A percentile compares a stretch with the other conserved stretches of the same genome.
Conservation (phyloP, 2,888 invertebrate species). For the Mimas tiliae region DNA sequence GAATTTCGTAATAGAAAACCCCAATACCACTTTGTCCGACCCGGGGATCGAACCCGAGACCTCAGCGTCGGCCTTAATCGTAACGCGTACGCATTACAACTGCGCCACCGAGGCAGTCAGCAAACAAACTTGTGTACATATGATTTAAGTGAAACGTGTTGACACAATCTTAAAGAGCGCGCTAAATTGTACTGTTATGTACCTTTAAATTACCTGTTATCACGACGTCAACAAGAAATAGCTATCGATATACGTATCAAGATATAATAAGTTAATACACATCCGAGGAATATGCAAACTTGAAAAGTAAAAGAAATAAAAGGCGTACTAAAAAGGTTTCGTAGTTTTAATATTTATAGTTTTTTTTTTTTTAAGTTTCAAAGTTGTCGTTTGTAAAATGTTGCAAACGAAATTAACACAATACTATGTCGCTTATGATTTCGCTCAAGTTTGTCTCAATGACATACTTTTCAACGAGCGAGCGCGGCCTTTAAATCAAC, state of each 20-base stretch:
- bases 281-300: neutral
- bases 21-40: no score
- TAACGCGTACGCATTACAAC: no score
- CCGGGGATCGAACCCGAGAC: no score
- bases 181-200: constrained; percentile 28
- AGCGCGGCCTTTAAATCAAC: constrained; percentile 25
- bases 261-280: neutral
- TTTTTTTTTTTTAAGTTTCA: neutral
- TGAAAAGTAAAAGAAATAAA: neutral
- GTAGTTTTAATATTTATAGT: neutral
- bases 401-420: constrained; percentile 25
- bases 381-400: neutral
- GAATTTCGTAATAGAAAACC: no score
- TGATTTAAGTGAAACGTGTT: constrained; percentile 23
- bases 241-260: neutral
- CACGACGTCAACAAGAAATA: constrained; percentile 22
- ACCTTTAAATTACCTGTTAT: constrained; percentile 26
- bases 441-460: constrained; percentile 26
- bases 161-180: constrained; percentile 23
- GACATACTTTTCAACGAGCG: constrained; percentile 22
- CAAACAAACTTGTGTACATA: constrained; percentile 33
- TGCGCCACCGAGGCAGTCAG: no score
- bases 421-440: constrained; percentile 17
- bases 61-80: no score
- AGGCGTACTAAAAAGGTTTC: neutral